phyloP scores from a whole-genome alignment of 2,113 vertebrate species.

The Labeo rohita region DNA sequence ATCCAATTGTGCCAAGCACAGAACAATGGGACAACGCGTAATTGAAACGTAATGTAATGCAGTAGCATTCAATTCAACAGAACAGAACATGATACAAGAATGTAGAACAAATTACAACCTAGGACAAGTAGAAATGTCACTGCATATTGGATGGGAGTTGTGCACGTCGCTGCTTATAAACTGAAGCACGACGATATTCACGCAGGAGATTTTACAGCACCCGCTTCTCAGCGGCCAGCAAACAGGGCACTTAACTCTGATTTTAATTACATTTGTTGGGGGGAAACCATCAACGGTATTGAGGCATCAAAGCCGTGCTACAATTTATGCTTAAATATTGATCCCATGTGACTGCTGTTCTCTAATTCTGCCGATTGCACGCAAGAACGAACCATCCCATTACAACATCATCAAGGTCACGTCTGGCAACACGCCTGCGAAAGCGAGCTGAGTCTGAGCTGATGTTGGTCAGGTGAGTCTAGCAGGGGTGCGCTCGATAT shows the following conservation, averaged over 20 bases:
- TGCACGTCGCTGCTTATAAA: neutral
- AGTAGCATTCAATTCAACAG: neutral
- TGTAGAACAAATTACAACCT: neutral
- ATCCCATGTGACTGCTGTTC: neutral
- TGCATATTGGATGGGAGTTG: neutral
- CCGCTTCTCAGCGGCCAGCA: neutral
- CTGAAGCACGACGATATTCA: neutral
- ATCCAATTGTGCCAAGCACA: neutral
- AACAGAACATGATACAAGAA: constrained; percentile 23
- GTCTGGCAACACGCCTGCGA: neutral
- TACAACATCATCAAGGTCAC: constrained; percentile 9
- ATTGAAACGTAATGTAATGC: constrained; percentile 1
- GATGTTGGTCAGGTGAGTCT: constrained; percentile 33
- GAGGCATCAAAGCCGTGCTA: neutral
- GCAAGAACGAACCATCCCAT: neutral
- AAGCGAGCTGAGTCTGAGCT: neutral
- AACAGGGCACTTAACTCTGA: constrained; percentile 22
- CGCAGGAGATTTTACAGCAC: constrained; percentile 5
- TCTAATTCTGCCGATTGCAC: neutral
- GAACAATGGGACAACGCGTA: constrained; percentile 8
- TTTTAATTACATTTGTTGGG: constrained; percentile 16
- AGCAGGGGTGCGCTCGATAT: neutral
- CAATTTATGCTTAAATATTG: constrained; percentile 3
- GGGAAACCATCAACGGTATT: neutral
- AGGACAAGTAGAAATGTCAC: constrained; percentile 23